Evolutionary conservation across 2,797 vertebrate genomes (phyloP), one percentile per base, ranked within the genome.

Genomic region (Aplochiton taeniatus): DNA sequence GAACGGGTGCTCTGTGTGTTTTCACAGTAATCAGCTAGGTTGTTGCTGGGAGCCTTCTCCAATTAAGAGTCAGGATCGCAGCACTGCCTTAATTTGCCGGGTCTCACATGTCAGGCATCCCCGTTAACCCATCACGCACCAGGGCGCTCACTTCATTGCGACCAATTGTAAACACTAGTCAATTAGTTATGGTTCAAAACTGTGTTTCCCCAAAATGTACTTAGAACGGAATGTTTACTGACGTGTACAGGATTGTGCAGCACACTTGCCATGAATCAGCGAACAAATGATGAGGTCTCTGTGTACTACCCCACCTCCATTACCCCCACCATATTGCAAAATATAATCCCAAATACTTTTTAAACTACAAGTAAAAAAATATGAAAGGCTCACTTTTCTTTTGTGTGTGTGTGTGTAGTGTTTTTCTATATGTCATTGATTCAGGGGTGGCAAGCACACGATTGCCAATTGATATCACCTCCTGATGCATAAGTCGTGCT

Each of bases 161-260:
- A 19, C 68, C 41, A 58, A 69, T 65, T 59, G 73, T 9, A 60
- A 52, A 69, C 59, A 43, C 9, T 18, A 44, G 45, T 65, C 19
- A 72, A 76, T 82, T 79, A 74, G 74, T 65, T 75, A 49, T 20
- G 41, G 74, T 71, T 61, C 68, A 69, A 53, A 56, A 11, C 8
- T 10, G 43, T 19, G 9, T 66, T 60, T 63, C 2, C 68, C 75
- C 71, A 57, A 63, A 57, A 42, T 67, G 65, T 66, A 71, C 56
- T 58, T 75, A 12, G 63, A 20, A 73, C 62, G 17, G 18, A 52
- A 47, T 74, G 58, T 75, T 73, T 56, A 70, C 49, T 0, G 4
- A 69, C 14, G 16, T 50, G 50, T 18, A 51, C n/a, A 50, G 9
- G 10, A 43, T 56, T 51, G 9, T 9, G 51, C 11, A 19, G 16